Evolutionary conservation across 35 echinoderm and acorn worm genomes (phyloP), one percentile per base, ranked within the genome.

Genomic region (Amphiura filiformis): DNA sequence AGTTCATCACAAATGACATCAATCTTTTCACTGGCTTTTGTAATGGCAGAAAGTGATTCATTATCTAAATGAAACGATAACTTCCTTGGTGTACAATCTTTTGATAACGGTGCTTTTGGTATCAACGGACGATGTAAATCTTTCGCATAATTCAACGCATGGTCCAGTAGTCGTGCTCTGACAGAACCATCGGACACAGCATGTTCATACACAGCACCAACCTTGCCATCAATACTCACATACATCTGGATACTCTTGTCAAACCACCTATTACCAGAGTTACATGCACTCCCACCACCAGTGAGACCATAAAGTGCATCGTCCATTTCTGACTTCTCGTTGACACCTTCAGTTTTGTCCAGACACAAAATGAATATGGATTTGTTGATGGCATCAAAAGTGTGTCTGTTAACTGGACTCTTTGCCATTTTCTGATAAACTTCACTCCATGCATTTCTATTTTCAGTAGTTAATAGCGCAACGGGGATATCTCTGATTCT

Each of bases 221-320:
- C 17, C 5, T 4, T 47, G 41, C 41, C 41, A 47, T 47, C 41
- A 47, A 47, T 17, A 17, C 41, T 17, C 4, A 47, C 41, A 47
- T 9, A 47, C 47, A 84, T 39, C 39, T 47, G 39, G 18, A 84
- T 77, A 22, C 47, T 75, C 76, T 90, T 90, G 39, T 90, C 88
- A 84, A 77, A 83, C 88, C 88, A 90, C 41, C 88, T 84, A 26
- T 90, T 90, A 31, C 88, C 88, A 37, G 52, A 31, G 64, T 90
- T 84, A 20, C 39, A 34, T 40, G n/a, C 26, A 65, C 80, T 83
- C 75, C 88, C 81, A 31, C 88, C 80, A 31, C 88, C 88, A 77
- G 36, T 75, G 20, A 90, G 80, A 0, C 17, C 57, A 47, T 52
- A 76, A 37, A 39, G 34, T 0, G 88, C 57, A 17, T 38, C 65